Percentiles rank a stretch among this genome's conserved stretches.
These are phyloP conservation scores for Agrochola lota DNA, from an alignment of 2,888 invertebrate species.

Conservation along the genomic window DNA sequence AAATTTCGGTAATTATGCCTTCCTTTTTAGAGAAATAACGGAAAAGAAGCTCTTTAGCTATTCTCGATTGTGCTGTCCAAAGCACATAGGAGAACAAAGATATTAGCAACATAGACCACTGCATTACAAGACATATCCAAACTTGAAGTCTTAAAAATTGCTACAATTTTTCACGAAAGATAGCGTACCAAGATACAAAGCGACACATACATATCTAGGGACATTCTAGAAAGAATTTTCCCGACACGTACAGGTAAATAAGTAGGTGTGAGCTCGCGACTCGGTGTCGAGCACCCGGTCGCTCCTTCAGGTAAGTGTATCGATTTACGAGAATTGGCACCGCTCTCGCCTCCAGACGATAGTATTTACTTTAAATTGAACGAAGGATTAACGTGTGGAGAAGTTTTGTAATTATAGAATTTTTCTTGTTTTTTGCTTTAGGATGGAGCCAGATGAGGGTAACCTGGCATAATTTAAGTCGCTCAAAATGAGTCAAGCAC, in stretches of 20 bases:
- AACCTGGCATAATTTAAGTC: neutral
- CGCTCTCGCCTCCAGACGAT: conserved; percentile 30
- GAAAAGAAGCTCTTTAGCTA: too few species aligned
- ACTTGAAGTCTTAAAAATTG: neutral
- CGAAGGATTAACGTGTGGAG: conserved; percentile 17
- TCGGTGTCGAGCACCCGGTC: conserved; percentile 35
- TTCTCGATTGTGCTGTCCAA: too few species aligned
- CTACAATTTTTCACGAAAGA: neutral
- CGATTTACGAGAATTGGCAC: conserved; percentile 43
- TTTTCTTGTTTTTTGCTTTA: too few species aligned
- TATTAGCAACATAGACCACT: neutral
- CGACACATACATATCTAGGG: neutral
- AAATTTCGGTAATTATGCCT: too few species aligned
- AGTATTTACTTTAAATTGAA: conserved; percentile 49
- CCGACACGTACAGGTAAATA: conserved; percentile 43
- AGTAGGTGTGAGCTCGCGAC: conserved; percentile 34
- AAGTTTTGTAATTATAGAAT: conserved; percentile 14
- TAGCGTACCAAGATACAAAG: neutral
- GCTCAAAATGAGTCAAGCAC: neutral
- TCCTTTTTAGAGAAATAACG: too few species aligned
- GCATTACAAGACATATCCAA: neutral
- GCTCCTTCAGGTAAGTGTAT: conserved; percentile 49
- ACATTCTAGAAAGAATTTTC: conserved; percentile 14
- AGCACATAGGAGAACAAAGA: too few species aligned
- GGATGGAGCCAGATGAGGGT: too few species aligned